Percentiles rank a stretch among this genome's conserved stretches.
These are phyloP conservation scores for Axis porcinus DNA, from an alignment of 2,113 vertebrate genomes.

Conservation along the genomic window DNA sequence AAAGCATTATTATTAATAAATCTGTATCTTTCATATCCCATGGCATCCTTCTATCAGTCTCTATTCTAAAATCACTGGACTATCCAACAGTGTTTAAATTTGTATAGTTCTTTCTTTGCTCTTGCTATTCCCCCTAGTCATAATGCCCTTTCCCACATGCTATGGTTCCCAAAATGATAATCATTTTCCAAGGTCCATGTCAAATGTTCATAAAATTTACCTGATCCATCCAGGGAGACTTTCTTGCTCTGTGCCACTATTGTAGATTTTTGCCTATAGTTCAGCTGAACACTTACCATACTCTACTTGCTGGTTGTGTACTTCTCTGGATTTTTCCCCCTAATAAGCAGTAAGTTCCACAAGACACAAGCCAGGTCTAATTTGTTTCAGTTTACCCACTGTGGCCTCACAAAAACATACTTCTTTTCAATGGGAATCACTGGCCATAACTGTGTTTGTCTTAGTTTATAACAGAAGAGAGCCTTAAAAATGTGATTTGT, in stretches of 20 bases:
- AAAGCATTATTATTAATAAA: neutral
- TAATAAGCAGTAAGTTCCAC: neutral
- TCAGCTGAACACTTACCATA: neutral
- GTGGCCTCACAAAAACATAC: neutral
- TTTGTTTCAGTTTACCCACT: neutral
- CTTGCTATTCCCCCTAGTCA: neutral
- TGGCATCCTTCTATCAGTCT: neutral
- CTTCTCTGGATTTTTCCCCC: neutral
- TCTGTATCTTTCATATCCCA: neutral
- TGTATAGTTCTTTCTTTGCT: neutral
- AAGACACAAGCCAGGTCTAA: neutral
- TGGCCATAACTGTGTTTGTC: neutral
- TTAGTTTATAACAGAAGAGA: neutral
- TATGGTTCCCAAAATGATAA: neutral
- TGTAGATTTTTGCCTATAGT: neutral
- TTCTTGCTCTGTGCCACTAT: neutral
- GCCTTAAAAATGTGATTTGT: neutral
- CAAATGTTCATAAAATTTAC: slow-evolving; percentile 20
- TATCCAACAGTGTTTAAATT: neutral
- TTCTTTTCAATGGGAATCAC: neutral
- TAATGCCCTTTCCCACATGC: neutral
- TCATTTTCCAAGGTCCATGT: neutral
- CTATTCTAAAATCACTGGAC: neutral
- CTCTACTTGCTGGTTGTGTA: neutral
- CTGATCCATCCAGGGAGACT: neutral